Conservation (phyloP, 1,140 invertebrate species). For the Thalassaphorura encarpata region DNA sequence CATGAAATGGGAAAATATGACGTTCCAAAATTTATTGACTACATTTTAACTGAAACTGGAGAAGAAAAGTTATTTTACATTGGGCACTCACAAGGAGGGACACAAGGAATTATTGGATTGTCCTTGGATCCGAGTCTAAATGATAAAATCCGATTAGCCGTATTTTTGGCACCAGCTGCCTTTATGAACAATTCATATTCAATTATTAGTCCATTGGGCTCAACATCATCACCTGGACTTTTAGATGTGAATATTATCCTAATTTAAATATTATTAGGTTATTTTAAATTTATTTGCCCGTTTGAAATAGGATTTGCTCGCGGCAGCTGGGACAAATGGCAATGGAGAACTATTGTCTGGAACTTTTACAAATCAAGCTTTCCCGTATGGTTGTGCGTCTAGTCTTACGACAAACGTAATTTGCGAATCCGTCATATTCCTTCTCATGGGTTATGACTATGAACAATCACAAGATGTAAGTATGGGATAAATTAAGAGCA, state of each 20-base stretch:
- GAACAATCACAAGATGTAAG: slow-evolving; percentile 46
- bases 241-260: slow-evolving; percentile 45
- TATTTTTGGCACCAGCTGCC: too few species aligned
- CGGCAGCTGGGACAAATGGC: too few species aligned
- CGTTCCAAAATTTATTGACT: slow-evolving; percentile 55
- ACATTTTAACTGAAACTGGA: slow-evolving; percentile 45
- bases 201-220: slow-evolving; percentile 49
- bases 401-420: slow-evolving; percentile 40
- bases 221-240: slow-evolving; percentile 49
- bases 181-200: too few species aligned
- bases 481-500: too few species aligned
- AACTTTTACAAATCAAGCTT: too few species aligned
- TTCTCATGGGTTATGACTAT: slow-evolving; percentile 45
- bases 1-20: slow-evolving; percentile 48
- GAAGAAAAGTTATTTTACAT: slow-evolving; percentile 45
- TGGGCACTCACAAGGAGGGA: slow-evolving; percentile 60
- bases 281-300: too few species aligned
- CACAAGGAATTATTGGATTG: too few species aligned
- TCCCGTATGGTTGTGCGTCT: slow-evolving; percentile 54
- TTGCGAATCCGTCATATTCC: slow-evolving; percentile 48
- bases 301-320: too few species aligned
- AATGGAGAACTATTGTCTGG: too few species aligned
- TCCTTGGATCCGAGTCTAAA: too few species aligned
- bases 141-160: too few species aligned
- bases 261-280: too few species aligned